Base-by-base conservation (phyloP, 2,113 vertebrate species). In the Caranx ignobilis region DNA sequence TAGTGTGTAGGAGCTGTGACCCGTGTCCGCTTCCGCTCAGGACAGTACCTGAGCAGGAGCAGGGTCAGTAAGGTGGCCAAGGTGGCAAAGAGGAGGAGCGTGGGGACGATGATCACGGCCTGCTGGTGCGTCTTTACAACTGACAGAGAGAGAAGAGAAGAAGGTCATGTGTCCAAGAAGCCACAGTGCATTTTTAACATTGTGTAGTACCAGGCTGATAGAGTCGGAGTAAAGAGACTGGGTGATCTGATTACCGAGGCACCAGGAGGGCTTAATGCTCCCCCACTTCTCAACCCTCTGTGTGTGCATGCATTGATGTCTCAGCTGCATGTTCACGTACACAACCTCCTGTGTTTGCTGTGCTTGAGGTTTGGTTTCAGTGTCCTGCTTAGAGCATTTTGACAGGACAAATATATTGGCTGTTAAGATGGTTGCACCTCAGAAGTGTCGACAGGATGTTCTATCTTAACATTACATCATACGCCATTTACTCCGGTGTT, bases 91-190 rank as follows among this genome's bases (percentile, higher is more conserved):
- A 95, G 56, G 11, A 96, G 87, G n/a, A 96, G 56, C 0, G 88
- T 31, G 0, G 95, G 95, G 60, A 96, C 85, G 3, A 95, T 79
- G 1, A 96, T 95, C 56, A 95, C 79, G 1, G 80, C 95, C 70
- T 68, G 61, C 39, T 94, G 35, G 16, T 94, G 55, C 7, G 68
- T 41, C 10, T 13, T 35, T 11, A 85, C 57, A 0, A 84, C 94
- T 95, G 79, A 41, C 50, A 70, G 63, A 62, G 2, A 71, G n/a
- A n/a, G n/a, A n/a, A 57, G 75, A 77, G 52, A 55, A 55, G n/a
- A 60, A 1, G 31, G 12, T 15, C 3, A 13, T 0, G 16, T 39
- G 21, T 43, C 11, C 0, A 34, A 45, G 32, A 35, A 26, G 11
- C 48, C 45, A 2, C 0, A 2, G 3, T 2, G 11, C 11, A 4